Evolutionary conservation across 2,888 invertebrate species (phyloP), one percentile per base, ranked within the genome.

Genomic region (Hydrotaea cyrtoneurina): DNA sequence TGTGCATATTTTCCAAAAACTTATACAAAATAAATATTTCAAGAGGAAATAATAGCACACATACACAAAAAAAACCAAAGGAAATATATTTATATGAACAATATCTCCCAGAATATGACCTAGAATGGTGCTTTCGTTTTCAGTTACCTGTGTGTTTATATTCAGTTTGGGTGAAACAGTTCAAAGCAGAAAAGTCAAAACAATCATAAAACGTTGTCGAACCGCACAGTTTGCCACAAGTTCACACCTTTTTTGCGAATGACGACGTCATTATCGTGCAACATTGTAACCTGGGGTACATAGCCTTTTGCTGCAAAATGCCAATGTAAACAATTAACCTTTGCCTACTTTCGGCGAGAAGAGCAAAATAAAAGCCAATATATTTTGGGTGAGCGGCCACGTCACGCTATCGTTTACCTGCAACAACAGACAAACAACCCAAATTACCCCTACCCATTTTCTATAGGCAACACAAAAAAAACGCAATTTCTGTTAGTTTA

Each of bases 321-420:
- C 78, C 74, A 82, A 81, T 78, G 75, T 46, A 43, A 76, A 15
- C 39, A 71, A 82, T 76, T 83, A 83, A 83, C 86, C 80, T 86
- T 86, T 86, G 83, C 83, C 80, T 79, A 83, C 72, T 80, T 85
- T 77, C 57, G 23, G 79, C n/a, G 78, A 59, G 15, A 46, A 26
- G 36, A 21, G 15, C 31, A 36, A n/a, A 36, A n/a, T n/a, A n/a
- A 11, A n/a, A 43, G n/a, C 7, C n/a, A 36, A 19, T 17, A 17
- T 15, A 64, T 11, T n/a, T 26, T n/a, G 10, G 19, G 3, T 21
- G 17, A n/a, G 5, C 50, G n/a, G 39, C 17, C n/a, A 39, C 21
- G 66, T 39, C 36, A 64, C 36, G 64, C 64, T 36, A 36, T 64
- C 66, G 21, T 19, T 36, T 66, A 21, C 19, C 8, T 39, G 4